Conservation (phyloP, 2,888 invertebrate species). For the Drosophila silvestris region DNA sequence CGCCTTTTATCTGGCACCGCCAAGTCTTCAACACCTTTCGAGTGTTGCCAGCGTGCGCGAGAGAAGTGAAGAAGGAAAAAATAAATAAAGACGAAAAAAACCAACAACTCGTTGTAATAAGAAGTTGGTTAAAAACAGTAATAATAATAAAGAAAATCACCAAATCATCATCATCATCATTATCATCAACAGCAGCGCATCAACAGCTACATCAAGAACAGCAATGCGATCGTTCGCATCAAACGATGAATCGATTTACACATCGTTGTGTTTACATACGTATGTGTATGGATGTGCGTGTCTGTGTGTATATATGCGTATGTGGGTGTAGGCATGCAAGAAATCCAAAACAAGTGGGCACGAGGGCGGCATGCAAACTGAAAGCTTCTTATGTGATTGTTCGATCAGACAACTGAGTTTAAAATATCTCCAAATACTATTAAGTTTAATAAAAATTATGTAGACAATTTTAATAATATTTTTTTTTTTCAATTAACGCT, state of each 20-base stretch:
- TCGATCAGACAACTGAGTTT: slow-evolving; percentile 6
- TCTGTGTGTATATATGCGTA: slow-evolving; percentile 16
- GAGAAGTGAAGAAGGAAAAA: slow-evolving; percentile 19
- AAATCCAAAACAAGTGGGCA: slow-evolving; percentile 39
- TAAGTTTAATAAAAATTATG: background rate
- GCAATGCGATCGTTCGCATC: slow-evolving; percentile 58
- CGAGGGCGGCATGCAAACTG: slow-evolving; percentile 47
- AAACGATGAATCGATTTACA: slow-evolving; percentile 80
- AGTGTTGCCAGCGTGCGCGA: slow-evolving; percentile 57
- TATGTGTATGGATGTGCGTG: slow-evolving; percentile 1
- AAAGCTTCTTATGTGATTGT: slow-evolving; percentile 15
- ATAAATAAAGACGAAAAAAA: slow-evolving; percentile 30
- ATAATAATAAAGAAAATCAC: slow-evolving; percentile 81
- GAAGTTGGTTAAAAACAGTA: slow-evolving; percentile 82
- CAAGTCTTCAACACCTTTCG: slow-evolving; percentile 80
- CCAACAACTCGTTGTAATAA: slow-evolving; percentile 75
- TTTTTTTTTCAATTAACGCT: background rate
- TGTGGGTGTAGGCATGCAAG: slow-evolving; percentile 26
- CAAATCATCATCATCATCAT: slow-evolving; percentile 80
- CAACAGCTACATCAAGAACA: slow-evolving; percentile 25
- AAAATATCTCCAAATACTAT: background rate
- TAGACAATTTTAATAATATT: background rate
- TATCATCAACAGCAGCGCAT: slow-evolving; percentile 52
- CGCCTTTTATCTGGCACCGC: slow-evolving; percentile 81
- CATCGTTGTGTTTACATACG: slow-evolving; percentile 57